Base-by-base conservation (phyloP, 1,140 invertebrate genomes). In the Homarus americanus region DNA sequence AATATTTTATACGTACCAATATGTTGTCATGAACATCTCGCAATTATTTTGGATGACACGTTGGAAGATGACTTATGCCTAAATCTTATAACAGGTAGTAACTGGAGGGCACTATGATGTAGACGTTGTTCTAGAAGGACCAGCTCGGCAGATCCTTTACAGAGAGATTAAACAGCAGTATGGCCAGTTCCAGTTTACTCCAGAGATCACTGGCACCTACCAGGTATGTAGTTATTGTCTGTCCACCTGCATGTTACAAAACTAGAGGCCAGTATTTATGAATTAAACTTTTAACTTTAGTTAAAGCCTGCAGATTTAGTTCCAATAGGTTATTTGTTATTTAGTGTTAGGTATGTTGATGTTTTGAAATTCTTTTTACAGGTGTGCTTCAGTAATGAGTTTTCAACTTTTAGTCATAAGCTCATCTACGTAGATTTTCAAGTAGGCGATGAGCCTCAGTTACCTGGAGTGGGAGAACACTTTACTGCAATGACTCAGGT, bases 331-430 rank as follows among this genome's bases (percentile, higher is more conserved):
- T n/a, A n/a, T n/a, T n/a, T n/a, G n/a, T n/a, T n/a, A n/a, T n/a
- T n/a, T n/a, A n/a, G n/a, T n/a, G n/a, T 66, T 34, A 32, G 34
- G 24, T 32, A 32, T 88, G 2, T 36, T 3, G 40, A 44, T 75
- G n/a, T 28, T 1, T 80, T 24, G 20, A 86, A 86, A 38, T n/a
- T 36, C n/a, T 41, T 44, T 58, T 63, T 79, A 7, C 92, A 92
- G 92, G 97, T 97, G 20, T 99, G 99, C 95, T 99, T 99, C 94
- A 99, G 98, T 93, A 99, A 99, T 95, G 98, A 99, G 94, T 99
- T 99, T 94, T 99, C 99, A 69, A 99, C 99, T 63, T 99, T 99
- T 95, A 99, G 98, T n/a, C 99, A 99, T 93, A 99, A 99, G 95
- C 96, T 99, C 90, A 97, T 99, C 17, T 99, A 99, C 94, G 98